Percentiles rank a stretch among this genome's conserved stretches.
phyloP scores from a whole-genome alignment of 2,113 vertebrate genomes.

The Pituophis catenifer region DNA sequence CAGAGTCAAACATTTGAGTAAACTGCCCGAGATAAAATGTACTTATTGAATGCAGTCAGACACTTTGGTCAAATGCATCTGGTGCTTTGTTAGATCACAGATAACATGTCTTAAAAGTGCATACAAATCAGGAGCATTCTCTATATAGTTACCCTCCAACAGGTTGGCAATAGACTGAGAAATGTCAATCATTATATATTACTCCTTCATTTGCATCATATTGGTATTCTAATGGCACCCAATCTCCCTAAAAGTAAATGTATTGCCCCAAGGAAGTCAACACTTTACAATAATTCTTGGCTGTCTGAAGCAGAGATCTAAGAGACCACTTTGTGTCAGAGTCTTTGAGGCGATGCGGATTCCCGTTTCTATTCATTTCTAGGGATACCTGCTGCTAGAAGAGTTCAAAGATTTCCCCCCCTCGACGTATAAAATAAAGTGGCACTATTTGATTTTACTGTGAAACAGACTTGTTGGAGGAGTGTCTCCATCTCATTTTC shows the following conservation, averaged over 20 bases:
- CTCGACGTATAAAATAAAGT: slow-evolving; percentile 37
- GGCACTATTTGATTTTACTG: slow-evolving; percentile 40
- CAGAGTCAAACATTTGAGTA: slow-evolving; percentile 62
- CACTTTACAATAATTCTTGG: slow-evolving; percentile 68
- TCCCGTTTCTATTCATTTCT: slow-evolving; percentile 48
- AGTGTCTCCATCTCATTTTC: slow-evolving; percentile 43
- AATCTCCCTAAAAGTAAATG: slow-evolving; percentile 62
- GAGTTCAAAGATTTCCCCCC: slow-evolving; percentile 26
- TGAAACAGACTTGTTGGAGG: slow-evolving; percentile 54
- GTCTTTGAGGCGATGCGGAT: slow-evolving; percentile 37
- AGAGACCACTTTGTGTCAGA: slow-evolving; percentile 57
- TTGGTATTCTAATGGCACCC: slow-evolving; percentile 60
- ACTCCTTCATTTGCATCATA: slow-evolving; percentile 62
- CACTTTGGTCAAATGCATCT: slow-evolving; percentile 56
- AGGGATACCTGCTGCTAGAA: slow-evolving; percentile 41
- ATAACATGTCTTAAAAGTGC: slow-evolving; percentile 47
- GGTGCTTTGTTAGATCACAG: slow-evolving; percentile 36
- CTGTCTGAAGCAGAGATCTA: slow-evolving; percentile 61
- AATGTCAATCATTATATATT: slow-evolving; percentile 40
- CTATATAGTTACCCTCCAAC: slow-evolving; percentile 33
- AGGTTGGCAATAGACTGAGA: slow-evolving; percentile 37
- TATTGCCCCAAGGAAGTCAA: slow-evolving; percentile 67
- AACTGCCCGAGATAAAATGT: slow-evolving; percentile 58
- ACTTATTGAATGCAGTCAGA: slow-evolving; percentile 50
- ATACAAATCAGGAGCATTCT: slow-evolving; percentile 49